These are phyloP conservation scores for Glareola pratincola DNA, from an alignment of 2,113 vertebrate genomes.

Conservation along the genomic window DNA sequence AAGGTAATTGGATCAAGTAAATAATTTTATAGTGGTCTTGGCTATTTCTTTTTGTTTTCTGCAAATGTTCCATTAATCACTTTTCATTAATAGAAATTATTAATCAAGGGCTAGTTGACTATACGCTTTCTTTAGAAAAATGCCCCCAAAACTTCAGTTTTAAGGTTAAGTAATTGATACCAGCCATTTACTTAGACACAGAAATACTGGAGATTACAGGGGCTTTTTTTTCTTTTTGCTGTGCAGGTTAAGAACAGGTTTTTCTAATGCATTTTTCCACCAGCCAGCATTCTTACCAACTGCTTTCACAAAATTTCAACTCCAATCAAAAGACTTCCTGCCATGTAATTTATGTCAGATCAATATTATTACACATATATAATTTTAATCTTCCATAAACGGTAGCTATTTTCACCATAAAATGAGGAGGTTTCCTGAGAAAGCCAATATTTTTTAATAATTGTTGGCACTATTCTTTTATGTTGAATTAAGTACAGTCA, in stretches of 20 bases:
- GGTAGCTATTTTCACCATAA: background rate
- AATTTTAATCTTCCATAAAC: background rate
- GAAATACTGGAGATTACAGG: background rate
- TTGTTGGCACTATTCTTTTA: background rate
- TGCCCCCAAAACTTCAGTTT: background rate
- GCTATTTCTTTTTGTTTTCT: background rate
- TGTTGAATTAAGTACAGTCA: background rate
- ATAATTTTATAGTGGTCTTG: background rate
- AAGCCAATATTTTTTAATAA: background rate
- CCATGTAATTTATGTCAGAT: background rate
- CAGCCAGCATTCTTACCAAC: background rate
- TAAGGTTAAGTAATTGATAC: background rate
- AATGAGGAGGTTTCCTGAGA: background rate
- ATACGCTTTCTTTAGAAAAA: background rate
- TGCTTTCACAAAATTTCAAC: background rate
- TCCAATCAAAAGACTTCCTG: background rate
- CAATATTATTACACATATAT: background rate
- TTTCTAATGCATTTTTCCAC: background rate
- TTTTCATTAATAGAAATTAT: background rate
- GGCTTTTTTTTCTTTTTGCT: background rate
- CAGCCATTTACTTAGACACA: too few relatives aligned
- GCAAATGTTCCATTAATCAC: fast-evolving
- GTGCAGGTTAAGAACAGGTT: background rate
- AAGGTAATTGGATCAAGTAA: background rate
- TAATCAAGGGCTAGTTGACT: background rate